These are phyloP conservation scores for Cosmorhoe ocellata DNA, from an alignment of 2,888 invertebrate genomes.

Conservation along the genomic window DNA sequence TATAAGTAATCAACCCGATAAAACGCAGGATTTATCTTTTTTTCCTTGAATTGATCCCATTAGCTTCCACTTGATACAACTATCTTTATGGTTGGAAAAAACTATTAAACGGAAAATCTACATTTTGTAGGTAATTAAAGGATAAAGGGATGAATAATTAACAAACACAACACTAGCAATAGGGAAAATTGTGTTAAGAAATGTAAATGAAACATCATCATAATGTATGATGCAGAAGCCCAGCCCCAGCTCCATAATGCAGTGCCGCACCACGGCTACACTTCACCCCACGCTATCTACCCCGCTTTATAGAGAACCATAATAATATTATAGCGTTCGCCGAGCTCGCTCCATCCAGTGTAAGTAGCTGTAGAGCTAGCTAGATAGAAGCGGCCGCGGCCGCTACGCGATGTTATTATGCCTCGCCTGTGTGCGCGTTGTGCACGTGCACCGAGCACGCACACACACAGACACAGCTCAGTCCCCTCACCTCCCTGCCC, in stretches of 20 bases:
- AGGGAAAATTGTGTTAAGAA: neutral
- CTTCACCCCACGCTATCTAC: constrained; percentile 63
- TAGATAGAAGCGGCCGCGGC: constrained; percentile 70
- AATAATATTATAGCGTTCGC: constrained; percentile 61
- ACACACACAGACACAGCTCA: constrained; percentile 46
- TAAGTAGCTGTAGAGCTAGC: constrained; percentile 72
- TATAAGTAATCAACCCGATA: too few species aligned
- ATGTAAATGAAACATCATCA: constrained; percentile 23
- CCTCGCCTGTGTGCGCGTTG: constrained; percentile 59
- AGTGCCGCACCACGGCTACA: constrained; percentile 42
- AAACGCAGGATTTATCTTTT: too few species aligned
- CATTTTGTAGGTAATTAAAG: too few species aligned
- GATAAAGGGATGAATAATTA: too few species aligned
- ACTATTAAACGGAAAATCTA: too few species aligned
- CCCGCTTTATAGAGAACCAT: constrained; percentile 64
- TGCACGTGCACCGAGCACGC: constrained; percentile 47
- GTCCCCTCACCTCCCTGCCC: constrained; percentile 36
- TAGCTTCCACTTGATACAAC: too few species aligned
- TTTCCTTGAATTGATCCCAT: too few species aligned
- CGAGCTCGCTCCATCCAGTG: constrained; percentile 48
- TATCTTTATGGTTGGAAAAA: too few species aligned
- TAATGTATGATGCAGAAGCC: constrained; percentile 41
- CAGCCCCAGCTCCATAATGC: constrained; percentile 55
- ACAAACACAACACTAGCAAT: too few species aligned
- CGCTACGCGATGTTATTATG: constrained; percentile 72